Evolutionary conservation across 2,888 invertebrate species (phyloP), one percentile per base, ranked within the genome.

Genomic region (Formica aserva): DNA sequence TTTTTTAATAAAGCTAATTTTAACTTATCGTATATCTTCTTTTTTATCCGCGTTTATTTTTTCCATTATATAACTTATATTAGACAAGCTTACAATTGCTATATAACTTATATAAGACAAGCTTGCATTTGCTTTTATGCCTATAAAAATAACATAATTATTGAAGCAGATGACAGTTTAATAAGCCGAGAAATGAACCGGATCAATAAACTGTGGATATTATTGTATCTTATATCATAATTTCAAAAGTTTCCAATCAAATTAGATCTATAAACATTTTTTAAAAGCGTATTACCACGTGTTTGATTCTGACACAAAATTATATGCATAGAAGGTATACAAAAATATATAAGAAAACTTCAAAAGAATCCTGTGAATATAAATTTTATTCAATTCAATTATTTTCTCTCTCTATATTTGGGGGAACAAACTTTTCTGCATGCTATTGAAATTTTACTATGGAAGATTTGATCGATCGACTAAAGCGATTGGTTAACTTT

Each of bases 401-500:
- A 72, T 80, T 80, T 60, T 72, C 52, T 52, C 48, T n/a, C n/a
- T 52, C 18, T 35, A 72, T 13, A 72, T 13, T 60, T 35, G 8
- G 13, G 6, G 3, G n/a, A 72, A 72, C 60, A 60, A 78, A 80
- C 72, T 72, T 72, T 57, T 72, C 35, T 35, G 18, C 32, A 18
- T n/a, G 15, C 71, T 78, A 78, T 72, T 60, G 60, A 72, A 72
- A 72, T 72, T 45, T 80, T 32, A 69, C 18, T 22, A 60, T 60
- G 35, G 72, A 72, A 80, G 60, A 72, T 80, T 80, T 80, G 55
- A 80, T 60, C 74, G 32, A 71, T 78, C 45, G 38, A 26, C 72
- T 72, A 80, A 80, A 72, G 45, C 72, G 45, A 22, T 18, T 72
- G 78, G 72, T 80, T 80, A 80, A 80, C 78, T 80, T 80, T 80